Evolutionary conservation across 2,888 invertebrate genomes (phyloP), one percentile per base, ranked within the genome.

Genomic region (Exocentrus adspersus): DNA sequence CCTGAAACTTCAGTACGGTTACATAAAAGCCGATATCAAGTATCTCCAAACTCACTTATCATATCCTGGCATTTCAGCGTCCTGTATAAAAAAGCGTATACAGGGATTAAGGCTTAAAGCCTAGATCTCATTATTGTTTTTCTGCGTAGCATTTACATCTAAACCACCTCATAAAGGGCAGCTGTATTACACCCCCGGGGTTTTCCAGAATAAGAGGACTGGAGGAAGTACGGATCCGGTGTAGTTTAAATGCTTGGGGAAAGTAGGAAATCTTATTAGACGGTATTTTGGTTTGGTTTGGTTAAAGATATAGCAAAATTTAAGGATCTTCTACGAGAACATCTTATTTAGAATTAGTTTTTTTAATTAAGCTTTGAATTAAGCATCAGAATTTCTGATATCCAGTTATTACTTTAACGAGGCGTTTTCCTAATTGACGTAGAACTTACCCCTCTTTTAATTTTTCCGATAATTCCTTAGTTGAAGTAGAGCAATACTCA

Each of bases 101-200:
- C n/a, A 9, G 37, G 12, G 12, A 37, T 37, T 37, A 37, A 37
- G 37, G 37, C 37, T n/a, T 37, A n/a, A 37, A 37, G 37, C 12
- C 12, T 37, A 37, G 37, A 37, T 37, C 37, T 37, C 37, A 37
- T 37, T 37, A 37, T 37, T 37, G n/a, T 37, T 37, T 37, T 37
- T 37, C 37, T 37, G n/a, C 12, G 37, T n/a, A 37, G 14, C 37
- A 37, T 37, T 37, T 37, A 37, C 37, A 37, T 37, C 37, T 37
- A 37, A 37, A 37, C 37, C 37, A 37, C n/a, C 37, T 37, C 37
- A 37, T 37, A 37, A 37, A 37, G 37, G 37, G 37, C 37, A n/a
- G n/a, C n/a, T 37, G 12, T 37, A 37, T 37, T 37, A 14, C 12
- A 37, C 37, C 37, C 37, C 37, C n/a, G 37, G 37, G 37, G 37